Evolutionary conservation across 2,113 vertebrate species (phyloP).

Genomic region (Crotalus helleri): DNA sequence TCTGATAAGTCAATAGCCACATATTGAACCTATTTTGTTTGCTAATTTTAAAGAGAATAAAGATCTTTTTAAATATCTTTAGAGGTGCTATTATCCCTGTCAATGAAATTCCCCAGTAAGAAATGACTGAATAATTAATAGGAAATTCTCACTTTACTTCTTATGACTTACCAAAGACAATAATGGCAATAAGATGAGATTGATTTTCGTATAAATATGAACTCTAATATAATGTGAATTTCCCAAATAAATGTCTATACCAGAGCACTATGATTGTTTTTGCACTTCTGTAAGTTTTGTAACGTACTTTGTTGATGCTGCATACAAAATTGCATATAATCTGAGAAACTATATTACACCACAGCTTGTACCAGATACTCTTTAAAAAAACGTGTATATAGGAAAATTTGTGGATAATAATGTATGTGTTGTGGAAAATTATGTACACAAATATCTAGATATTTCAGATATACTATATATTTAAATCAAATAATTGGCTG

Average conservation of each 20-base stretch:
- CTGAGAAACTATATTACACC: not conserved
- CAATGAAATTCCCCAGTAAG: not conserved
- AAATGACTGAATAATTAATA: not conserved
- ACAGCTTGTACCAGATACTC: not conserved
- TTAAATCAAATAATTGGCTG: not conserved
- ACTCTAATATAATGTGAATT: not conserved
- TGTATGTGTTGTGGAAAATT: not conserved
- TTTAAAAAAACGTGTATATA: not conserved
- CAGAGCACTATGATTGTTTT: not conserved
- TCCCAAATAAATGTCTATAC: not conserved
- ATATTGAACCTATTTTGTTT: not conserved
- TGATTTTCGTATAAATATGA: not conserved
- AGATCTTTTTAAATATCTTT: not conserved
- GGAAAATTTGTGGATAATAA: not conserved
- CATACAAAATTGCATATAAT: not conserved
- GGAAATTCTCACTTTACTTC: not conserved
- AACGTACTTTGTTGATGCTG: not conserved
- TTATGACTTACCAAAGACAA: not conserved
- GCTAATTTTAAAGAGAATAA: not conserved
- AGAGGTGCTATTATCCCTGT: not conserved
- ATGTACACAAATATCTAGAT: not conserved
- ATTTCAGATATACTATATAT: not conserved
- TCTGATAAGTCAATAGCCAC: not conserved
- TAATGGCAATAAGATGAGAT: not conserved
- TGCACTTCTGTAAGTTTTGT: not conserved